These are phyloP conservation scores for Camptogramma bilineatum DNA, from an alignment of 2,888 invertebrate genomes.

Conservation along the genomic window DNA sequence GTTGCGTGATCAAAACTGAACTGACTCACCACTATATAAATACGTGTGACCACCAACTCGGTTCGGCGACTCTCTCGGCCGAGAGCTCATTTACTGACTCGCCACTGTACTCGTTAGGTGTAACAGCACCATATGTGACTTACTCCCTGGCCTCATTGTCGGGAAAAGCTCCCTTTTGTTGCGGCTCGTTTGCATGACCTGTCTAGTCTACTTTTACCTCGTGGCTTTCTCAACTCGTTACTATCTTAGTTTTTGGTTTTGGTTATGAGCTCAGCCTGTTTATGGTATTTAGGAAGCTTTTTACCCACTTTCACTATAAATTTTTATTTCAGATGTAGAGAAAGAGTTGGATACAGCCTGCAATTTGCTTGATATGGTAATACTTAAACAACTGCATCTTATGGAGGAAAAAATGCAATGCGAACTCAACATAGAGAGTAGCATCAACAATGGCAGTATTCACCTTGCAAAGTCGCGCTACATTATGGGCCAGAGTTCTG, in stretches of 20 bases:
- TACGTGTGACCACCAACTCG: no score
- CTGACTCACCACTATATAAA: no score
- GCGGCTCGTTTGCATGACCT: not conserved
- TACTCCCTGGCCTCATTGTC: no score
- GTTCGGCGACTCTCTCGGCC: no score
- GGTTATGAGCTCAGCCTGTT: not conserved
- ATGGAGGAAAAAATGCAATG: conserved; percentile 90
- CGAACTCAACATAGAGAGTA: conserved; percentile 89
- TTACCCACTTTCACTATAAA: not conserved
- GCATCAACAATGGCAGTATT: conserved; percentile 88
- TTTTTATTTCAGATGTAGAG: conserved; percentile 33
- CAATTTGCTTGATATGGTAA: conserved; percentile 88
- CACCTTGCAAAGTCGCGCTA: conserved; percentile 91
- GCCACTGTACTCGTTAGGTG: no score
- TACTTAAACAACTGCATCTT: conserved; percentile 88
- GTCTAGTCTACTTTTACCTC: not conserved
- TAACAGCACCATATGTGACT: no score
- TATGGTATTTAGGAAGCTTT: not conserved
- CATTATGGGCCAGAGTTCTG: conserved; percentile 90
- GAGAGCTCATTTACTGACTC: no score
- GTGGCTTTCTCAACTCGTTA: not conserved
- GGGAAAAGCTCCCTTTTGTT: no score
- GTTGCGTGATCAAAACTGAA: no score
- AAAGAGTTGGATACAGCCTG: conserved; percentile 71
- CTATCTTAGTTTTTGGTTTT: no score